Evolutionary conservation across 2,113 vertebrate species (phyloP).

Genomic region (Bettongia penicillata): DNA sequence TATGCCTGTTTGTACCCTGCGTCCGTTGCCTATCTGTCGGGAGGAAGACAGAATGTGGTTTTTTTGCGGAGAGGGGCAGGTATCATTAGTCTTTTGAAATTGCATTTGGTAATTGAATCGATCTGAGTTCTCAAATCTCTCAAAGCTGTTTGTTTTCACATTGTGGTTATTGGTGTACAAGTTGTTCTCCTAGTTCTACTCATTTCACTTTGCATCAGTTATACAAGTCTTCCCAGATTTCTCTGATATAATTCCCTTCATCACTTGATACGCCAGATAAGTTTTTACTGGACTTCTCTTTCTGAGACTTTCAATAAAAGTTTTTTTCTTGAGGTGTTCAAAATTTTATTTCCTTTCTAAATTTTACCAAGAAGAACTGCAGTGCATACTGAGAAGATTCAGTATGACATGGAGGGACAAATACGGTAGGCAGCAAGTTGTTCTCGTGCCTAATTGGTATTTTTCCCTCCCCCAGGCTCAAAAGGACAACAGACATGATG

Average conservation of each 20-base stretch:
- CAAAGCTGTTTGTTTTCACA: not conserved
- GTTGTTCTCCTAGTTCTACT: not conserved
- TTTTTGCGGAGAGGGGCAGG: not conserved
- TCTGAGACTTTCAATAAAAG: slow-evolving; percentile 17
- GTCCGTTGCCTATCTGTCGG: not conserved
- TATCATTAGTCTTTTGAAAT: not conserved
- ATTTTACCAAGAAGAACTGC: not conserved
- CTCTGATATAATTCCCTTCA: not conserved
- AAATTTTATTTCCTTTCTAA: slow-evolving; percentile 57
- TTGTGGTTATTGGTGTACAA: not conserved
- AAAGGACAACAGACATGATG: slow-evolving; percentile 99
- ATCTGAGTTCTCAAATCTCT: not conserved
- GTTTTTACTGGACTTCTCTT: slow-evolving; percentile 33
- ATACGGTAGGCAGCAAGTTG: not conserved
- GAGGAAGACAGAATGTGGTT: not conserved
- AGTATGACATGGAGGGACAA: slow-evolving; percentile 13
- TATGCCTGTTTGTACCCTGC: not conserved
- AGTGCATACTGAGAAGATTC: not conserved
- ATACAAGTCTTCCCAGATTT: not conserved
- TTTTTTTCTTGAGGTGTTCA: slow-evolving; percentile 12
- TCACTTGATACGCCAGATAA: not conserved
- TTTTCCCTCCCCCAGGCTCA: slow-evolving; percentile 85
- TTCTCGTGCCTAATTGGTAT: slow-evolving; percentile 41
- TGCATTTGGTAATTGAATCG: not conserved
- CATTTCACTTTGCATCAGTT: not conserved